Base-by-base conservation (phyloP, 1,140 invertebrate genomes). In the Aphidius ervi region DNA sequence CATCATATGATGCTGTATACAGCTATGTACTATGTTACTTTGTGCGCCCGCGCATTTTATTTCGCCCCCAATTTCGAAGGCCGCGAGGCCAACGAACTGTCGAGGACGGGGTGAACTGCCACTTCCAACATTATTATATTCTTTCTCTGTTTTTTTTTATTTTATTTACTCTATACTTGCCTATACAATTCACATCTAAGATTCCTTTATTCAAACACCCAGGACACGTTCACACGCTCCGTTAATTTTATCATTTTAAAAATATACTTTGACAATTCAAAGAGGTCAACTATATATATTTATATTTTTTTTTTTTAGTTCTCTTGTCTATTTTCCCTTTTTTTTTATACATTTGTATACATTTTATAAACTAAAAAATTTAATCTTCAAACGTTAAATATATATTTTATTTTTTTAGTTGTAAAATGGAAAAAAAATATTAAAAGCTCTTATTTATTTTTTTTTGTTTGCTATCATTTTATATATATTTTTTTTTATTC, bases 21-120 rank as follows among this genome's bases (percentile, higher is more conserved):
- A 16, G 16, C 16, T 31, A 3, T 23, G 1, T 31, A 31, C 23
- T 31, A 31, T 31, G 23, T 31, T 31, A 31, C 23, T 56, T 16
- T 56, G 47, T 43, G 43, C 46, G 46, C 56, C 45, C 23, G 55
- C 42, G 41, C 45, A 54, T 16, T 20, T 16, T 62, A 31, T 59
- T 56, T 64, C 67, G 73, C 69, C 70, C 73, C 70, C 70, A 67
- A 78, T 75, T 76, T 65, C 67, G 75, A 78, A 79, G 77, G 77
- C 73, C 69, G 67, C 67, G 67, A 72, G 76, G 74, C 70, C 75
- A 72, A 74, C 74, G 77, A 79, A 78, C 77, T 71, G 73, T 72
- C 74, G 70, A 77, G 74, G 74, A 76, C 73, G 73, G 77, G 76
- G 74, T 77, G 71, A 76, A 70, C 69, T 70, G 68, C 72, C 73